These are phyloP conservation scores for Nanorana parkeri DNA, from an alignment of 2,113 vertebrate species.

Conservation along the genomic window DNA sequence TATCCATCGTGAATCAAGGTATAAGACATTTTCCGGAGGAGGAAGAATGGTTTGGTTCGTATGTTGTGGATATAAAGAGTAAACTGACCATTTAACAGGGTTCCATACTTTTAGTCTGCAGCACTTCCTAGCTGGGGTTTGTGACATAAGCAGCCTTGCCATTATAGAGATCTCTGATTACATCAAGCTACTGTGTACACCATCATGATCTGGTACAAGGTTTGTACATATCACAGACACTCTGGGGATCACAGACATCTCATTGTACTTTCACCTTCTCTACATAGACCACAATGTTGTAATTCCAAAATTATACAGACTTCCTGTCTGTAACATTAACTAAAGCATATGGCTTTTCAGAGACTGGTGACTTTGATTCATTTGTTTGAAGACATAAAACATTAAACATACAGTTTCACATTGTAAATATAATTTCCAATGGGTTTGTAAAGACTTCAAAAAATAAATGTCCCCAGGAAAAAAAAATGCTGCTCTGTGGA, in stretches of 20 bases:
- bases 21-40: too few species aligned
- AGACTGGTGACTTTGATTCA: slow-evolving; percentile 35
- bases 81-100: too few species aligned
- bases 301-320: slow-evolving; percentile 43
- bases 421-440: slow-evolving; percentile 17
- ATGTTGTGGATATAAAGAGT: too few species aligned
- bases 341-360: slow-evolving; percentile 41
- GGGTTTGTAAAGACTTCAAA: slow-evolving; percentile 4
- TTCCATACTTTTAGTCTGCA: neutral
- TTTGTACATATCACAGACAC: slow-evolving; percentile 50
- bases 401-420: slow-evolving; percentile 16
- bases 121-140: neutral
- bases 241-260: slow-evolving; percentile 28
- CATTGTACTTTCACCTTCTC: slow-evolving; percentile 50
- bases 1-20: too few species aligned
- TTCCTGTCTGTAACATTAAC: slow-evolving; percentile 45
- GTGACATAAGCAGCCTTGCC: neutral
- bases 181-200: neutral
- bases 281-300: slow-evolving; percentile 32
- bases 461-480: neutral
- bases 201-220: slow-evolving; percentile 18
- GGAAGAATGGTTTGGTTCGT: too few species aligned
- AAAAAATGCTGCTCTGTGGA: too few species aligned
- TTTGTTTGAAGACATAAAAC: slow-evolving; percentile 23
- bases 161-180: slow-evolving; percentile 35